Percentiles rank a stretch among this genome's conserved stretches.
Evolutionary conservation across 2,888 invertebrate genomes (phyloP).

Genomic region (Agelastica alni): DNA sequence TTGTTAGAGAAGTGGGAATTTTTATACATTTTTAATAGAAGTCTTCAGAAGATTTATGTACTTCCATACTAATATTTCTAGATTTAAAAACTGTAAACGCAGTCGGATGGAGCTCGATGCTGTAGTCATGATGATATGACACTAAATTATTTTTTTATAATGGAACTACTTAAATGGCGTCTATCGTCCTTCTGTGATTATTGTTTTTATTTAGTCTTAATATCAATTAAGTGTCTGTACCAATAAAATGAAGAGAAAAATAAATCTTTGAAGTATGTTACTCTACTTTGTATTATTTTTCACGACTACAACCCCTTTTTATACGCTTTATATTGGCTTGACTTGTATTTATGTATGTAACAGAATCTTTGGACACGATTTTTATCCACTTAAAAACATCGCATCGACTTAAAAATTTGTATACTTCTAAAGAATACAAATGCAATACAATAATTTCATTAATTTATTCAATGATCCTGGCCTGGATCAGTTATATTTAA

Average conservation of each 20-base stretch:
- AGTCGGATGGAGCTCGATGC: neutral
- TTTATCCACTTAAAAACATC: too few species aligned
- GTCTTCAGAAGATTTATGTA: constrained; percentile 25
- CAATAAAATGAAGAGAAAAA: constrained; percentile 18
- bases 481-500: too few species aligned
- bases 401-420: too few species aligned
- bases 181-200: constrained; percentile 6
- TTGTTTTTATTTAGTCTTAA: constrained; percentile 17
- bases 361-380: too few species aligned
- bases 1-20: constrained; percentile 26
- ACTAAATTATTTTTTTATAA: too few species aligned
- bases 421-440: too few species aligned
- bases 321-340: too few species aligned
- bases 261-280: constrained; percentile 26
- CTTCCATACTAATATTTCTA: constrained; percentile 23
- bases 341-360: too few species aligned
- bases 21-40: constrained; percentile 30
- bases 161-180: constrained; percentile 4
- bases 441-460: too few species aligned
- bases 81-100: constrained; percentile 13
- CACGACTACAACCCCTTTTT: neutral
- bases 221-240: constrained; percentile 20
- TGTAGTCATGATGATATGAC: constrained; percentile 6
- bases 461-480: too few species aligned
- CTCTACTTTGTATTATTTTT: constrained; percentile 5